Percentiles rank a stretch among this genome's conserved stretches.
Conservation (phyloP, 2,797 vertebrate species). For the Fratercula arctica region DNA sequence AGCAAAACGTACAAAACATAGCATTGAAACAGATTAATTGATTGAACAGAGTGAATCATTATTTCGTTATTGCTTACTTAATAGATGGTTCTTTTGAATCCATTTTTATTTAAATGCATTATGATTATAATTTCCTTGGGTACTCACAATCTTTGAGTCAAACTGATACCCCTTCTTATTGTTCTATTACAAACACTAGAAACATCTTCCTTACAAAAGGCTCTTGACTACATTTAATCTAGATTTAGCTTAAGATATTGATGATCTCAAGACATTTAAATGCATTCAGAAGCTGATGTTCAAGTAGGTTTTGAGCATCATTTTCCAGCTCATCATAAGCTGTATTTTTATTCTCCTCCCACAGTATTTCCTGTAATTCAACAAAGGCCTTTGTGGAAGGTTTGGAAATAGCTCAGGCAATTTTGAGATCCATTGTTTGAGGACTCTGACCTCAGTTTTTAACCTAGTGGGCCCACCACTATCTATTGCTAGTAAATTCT, state of each 20-base stretch:
- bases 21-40: not conserved
- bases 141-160: not conserved
- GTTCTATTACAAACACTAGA: not conserved
- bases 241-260: not conserved
- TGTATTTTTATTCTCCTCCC: constrained; percentile 1
- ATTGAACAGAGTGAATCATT: not conserved
- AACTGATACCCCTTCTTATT: not conserved
- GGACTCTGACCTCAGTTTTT: not conserved
- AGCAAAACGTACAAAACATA: not conserved
- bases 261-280: not conserved
- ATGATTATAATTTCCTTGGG: not conserved
- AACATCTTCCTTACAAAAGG: not conserved
- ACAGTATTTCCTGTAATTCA: constrained; percentile 31
- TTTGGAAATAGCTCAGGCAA: constrained; percentile 22
- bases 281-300: not conserved
- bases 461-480: not conserved
- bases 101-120: not conserved
- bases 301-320: not conserved
- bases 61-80: not conserved
- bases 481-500: not conserved
- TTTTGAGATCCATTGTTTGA: not conserved
- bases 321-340: constrained; percentile 1
- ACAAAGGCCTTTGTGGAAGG: not conserved
- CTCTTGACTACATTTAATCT: not conserved
- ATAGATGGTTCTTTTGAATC: not conserved